Percentiles rank a stretch among this genome's conserved stretches.
These are phyloP conservation scores for Nylanderia fulva DNA, from an alignment of 1,140 invertebrate genomes.

Conservation along the genomic window DNA sequence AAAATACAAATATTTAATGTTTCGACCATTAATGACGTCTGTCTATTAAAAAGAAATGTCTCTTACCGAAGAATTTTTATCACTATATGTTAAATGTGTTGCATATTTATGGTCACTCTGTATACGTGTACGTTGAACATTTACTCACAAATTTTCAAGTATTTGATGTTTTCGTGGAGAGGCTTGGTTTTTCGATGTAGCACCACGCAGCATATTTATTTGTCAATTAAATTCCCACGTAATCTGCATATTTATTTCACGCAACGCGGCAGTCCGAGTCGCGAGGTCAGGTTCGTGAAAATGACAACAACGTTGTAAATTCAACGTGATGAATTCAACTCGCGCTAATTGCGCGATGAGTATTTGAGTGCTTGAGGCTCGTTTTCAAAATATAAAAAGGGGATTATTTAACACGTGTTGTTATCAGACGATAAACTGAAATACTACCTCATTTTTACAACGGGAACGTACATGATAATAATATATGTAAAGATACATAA, in stretches of 20 bases:
- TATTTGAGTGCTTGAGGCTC: background rate
- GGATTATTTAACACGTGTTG: background rate
- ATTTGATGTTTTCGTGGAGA: slow-evolving; percentile 33
- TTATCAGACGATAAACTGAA: background rate
- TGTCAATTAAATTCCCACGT: slow-evolving; percentile 32
- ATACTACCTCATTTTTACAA: background rate
- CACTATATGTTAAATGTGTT: background rate
- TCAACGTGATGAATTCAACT: slow-evolving; percentile 28
- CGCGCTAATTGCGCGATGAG: slow-evolving; percentile 32
- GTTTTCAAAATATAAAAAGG: slow-evolving; percentile 41
- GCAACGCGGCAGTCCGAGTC: background rate
- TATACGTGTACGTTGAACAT: background rate
- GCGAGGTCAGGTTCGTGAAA: slow-evolving; percentile 43
- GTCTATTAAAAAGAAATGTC: background rate
- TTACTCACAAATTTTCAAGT: slow-evolving; percentile 8
- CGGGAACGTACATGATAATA: too few species aligned
- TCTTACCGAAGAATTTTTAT: background rate
- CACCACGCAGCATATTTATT: slow-evolving; percentile 40
- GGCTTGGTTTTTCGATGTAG: slow-evolving; percentile 32
- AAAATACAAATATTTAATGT: background rate
- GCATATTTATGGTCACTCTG: slow-evolving; percentile 3
- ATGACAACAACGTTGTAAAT: slow-evolving; percentile 48
- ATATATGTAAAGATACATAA: background rate
- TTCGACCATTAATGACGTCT: background rate
- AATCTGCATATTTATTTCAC: slow-evolving; percentile 50